Percentiles rank a stretch among this genome's conserved stretches.
Evolutionary conservation across 1,140 invertebrate species (phyloP).

Genomic region (Vollenhovia emeryi): DNA sequence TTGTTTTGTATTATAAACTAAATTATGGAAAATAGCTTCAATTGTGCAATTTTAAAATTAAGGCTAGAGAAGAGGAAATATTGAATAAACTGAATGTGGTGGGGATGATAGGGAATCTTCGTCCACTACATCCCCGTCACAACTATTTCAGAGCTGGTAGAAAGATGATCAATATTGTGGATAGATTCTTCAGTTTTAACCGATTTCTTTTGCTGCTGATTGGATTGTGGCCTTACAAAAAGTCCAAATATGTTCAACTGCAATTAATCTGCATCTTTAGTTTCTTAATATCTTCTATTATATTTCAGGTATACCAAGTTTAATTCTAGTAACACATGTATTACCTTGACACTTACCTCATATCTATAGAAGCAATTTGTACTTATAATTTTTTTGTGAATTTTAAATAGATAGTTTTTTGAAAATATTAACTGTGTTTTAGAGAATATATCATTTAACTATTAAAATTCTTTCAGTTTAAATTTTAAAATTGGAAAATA

Average conservation of each 20-base stretch:
- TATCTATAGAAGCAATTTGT: background rate
- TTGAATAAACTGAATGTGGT: too few relatives aligned
- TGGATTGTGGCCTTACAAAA: background rate
- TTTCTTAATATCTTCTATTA: background rate
- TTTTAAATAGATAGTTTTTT: too few relatives aligned
- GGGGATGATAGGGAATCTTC: background rate
- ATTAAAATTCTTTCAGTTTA: too few relatives aligned
- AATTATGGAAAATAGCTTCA: too few relatives aligned
- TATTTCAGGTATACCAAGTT: background rate
- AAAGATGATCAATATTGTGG: background rate
- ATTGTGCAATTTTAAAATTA: too few relatives aligned
- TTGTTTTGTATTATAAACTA: too few relatives aligned
- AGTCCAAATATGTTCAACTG: background rate
- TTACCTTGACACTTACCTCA: background rate
- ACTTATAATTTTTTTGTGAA: background rate
- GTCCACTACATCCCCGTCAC: background rate
- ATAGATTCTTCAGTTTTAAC: background rate
- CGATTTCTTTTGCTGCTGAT: background rate
- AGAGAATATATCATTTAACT: too few relatives aligned
- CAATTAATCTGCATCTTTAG: background rate
- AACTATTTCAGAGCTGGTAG: background rate
- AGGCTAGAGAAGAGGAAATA: too few relatives aligned
- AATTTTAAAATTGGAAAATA: too few relatives aligned
- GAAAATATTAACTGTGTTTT: too few relatives aligned
- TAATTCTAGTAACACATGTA: background rate